Conservation (phyloP, 2,888 invertebrate species). For the Agriotes lineatus region DNA sequence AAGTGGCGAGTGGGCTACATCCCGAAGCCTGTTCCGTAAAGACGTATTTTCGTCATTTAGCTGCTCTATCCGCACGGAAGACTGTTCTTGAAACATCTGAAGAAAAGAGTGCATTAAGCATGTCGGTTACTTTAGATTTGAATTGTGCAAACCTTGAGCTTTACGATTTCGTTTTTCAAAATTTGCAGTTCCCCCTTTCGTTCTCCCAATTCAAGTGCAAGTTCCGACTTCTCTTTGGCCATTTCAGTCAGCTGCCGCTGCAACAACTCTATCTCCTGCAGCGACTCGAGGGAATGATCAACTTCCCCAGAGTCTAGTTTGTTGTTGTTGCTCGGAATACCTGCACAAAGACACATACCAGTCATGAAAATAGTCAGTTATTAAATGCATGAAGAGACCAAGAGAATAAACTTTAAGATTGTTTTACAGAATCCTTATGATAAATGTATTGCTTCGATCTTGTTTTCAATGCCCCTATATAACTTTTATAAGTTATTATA, state of each 20-base stretch:
- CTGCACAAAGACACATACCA: slow-evolving; percentile 19
- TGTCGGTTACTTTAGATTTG: no score
- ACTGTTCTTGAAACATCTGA: slow-evolving; percentile 72
- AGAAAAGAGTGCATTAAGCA: slow-evolving; percentile 27
- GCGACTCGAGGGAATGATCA: slow-evolving; percentile 52
- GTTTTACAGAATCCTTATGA: no score
- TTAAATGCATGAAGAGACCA: no score
- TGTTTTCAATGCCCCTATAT: no score
- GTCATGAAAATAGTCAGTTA: no score
- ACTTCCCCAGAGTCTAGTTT: slow-evolving; percentile 53
- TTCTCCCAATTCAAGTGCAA: slow-evolving; percentile 76
- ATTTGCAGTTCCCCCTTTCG: slow-evolving; percentile 77
- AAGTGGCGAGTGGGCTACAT: slow-evolving; percentile 84
- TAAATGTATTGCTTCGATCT: no score
- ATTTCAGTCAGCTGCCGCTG: slow-evolving; percentile 74
- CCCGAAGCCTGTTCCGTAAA: slow-evolving; percentile 79
- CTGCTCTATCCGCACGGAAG: slow-evolving; percentile 74
- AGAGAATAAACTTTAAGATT: no score
- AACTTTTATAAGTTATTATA: no score
- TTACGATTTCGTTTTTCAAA: slow-evolving; percentile 76
- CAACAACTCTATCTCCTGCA: slow-evolving; percentile 75
- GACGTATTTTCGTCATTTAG: slow-evolving; percentile 83
- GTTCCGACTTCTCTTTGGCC: slow-evolving; percentile 74
- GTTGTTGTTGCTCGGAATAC: slow-evolving; percentile 58
- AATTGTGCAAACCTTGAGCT: slow-evolving; percentile 77